Evolutionary conservation across 2,888 invertebrate species (phyloP).

Genomic region (Hemicrepidius hirtus): DNA sequence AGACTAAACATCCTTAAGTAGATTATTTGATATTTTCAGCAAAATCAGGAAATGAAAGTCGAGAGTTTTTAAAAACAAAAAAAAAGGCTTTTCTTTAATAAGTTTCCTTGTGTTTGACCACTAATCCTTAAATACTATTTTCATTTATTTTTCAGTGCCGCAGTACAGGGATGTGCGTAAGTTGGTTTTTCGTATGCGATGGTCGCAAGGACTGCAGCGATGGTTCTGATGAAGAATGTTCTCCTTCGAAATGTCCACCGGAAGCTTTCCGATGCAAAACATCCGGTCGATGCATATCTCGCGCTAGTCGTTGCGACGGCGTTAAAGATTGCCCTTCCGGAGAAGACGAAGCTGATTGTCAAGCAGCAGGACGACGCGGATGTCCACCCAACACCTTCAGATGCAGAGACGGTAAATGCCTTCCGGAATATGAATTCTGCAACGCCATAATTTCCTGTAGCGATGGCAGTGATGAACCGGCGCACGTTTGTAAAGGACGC

Average conservation of each 20-base stretch:
- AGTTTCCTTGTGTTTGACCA: no score
- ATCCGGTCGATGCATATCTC: constrained; percentile 83
- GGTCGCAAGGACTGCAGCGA: constrained; percentile 89
- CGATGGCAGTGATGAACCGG: constrained; percentile 92
- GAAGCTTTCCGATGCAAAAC: constrained; percentile 84
- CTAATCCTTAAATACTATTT: no score
- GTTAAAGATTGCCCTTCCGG: constrained; percentile 84
- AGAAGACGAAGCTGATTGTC: constrained; percentile 83
- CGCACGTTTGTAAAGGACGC: constrained; percentile 82
- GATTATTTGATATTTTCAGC: no score
- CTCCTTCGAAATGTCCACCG: constrained; percentile 78
- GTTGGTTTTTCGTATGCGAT: constrained; percentile 95
- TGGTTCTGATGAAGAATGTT: constrained; percentile 90
- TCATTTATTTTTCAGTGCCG: no score
- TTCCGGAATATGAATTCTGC: constrained; percentile 94
- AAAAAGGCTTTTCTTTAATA: no score
- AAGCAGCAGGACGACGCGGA: constrained; percentile 68
- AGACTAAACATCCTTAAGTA: no score
- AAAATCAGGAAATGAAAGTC: no score
- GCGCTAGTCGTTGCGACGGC: constrained; percentile 89
- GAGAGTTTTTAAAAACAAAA: no score
- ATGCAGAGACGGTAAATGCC: constrained; percentile 89
- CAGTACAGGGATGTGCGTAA: constrained; percentile 89
- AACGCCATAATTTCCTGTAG: constrained; percentile 90
- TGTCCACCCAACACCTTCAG: constrained; percentile 90